These are phyloP conservation scores for Parthenolecanium corni DNA, from an alignment of 2,888 invertebrate species.

Conservation along the genomic window DNA sequence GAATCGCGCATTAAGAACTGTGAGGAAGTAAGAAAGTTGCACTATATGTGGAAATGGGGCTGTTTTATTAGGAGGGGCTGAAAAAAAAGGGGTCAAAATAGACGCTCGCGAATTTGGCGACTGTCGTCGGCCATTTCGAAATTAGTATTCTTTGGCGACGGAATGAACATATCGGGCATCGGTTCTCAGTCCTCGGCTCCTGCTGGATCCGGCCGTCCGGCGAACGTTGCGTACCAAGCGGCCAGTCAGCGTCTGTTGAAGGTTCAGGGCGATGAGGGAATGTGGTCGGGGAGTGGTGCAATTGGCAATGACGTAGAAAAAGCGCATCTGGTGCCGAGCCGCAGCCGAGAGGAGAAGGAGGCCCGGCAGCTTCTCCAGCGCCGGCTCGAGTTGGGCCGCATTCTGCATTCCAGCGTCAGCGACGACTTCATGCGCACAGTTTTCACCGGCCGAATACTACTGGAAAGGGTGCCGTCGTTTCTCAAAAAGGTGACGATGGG, in stretches of 20 bases:
- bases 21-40: no score
- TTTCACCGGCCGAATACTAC: background rate
- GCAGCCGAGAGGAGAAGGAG: conserved; percentile 54
- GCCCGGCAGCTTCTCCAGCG: conserved; percentile 58
- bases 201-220: background rate
- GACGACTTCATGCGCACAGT: conserved; percentile 24
- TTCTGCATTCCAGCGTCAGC: conserved; percentile 17
- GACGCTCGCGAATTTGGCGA: no score
- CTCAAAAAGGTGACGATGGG: conserved; percentile 18
- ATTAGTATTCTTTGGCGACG: background rate
- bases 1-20: no score
- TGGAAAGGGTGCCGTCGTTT: conserved; percentile 17
- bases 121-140: no score
- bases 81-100: no score
- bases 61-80: no score
- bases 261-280: no score
- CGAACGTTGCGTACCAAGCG: background rate
- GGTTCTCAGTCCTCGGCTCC: conserved; percentile 15
- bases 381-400: conserved; percentile 37
- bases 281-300: background rate
- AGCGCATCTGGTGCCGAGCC: conserved; percentile 41
- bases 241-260: conserved; percentile 24
- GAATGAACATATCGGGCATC: conserved; percentile 20
- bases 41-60: no score
- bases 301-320: background rate